Percentiles rank a stretch among this genome's conserved stretches.
Evolutionary conservation across 2,113 vertebrate species (phyloP).

Genomic region (Danionella cerebrum): DNA sequence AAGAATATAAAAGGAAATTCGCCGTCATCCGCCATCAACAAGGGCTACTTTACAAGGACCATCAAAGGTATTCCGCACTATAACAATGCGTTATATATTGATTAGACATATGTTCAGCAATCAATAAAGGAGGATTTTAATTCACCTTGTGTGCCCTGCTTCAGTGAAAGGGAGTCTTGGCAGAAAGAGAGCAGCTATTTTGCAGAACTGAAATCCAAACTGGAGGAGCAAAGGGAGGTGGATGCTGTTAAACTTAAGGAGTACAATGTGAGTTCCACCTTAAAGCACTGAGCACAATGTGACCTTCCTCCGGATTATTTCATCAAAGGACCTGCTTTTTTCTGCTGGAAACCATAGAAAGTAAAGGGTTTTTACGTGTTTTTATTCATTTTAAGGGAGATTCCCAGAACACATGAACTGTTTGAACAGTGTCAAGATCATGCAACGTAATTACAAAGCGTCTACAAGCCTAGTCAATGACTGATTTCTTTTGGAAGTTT

Average conservation of each 20-base stretch:
- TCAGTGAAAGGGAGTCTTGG: slow-evolving; percentile 84
- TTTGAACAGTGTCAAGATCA: too few relatives aligned
- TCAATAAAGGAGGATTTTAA: neutral
- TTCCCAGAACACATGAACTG: too few relatives aligned
- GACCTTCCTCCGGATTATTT: too few relatives aligned
- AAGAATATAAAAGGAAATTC: slow-evolving; percentile 87
- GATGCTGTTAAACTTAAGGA: slow-evolving; percentile 78
- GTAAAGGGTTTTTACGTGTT: too few relatives aligned
- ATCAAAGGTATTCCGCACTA: slow-evolving; percentile 70
- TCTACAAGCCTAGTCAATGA: too few relatives aligned
- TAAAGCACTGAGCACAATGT: too few relatives aligned
- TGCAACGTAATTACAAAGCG: too few relatives aligned
- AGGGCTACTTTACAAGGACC: slow-evolving; percentile 89
- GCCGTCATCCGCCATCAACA: slow-evolving; percentile 87
- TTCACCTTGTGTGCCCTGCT: slow-evolving; percentile 5
- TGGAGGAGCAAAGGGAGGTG: slow-evolving; percentile 78
- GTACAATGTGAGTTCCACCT: slow-evolving; percentile 76
- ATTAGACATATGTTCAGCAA: neutral
- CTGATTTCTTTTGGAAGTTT: too few relatives aligned
- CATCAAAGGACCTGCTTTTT: too few relatives aligned
- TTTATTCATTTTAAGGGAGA: too few relatives aligned
- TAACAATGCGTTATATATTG: neutral
- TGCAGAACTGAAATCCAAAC: slow-evolving; percentile 68
- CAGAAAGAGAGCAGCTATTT: slow-evolving; percentile 69
- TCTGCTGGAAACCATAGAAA: too few relatives aligned